A percentile compares a stretch with the other conserved stretches of the same genome.
Conservation (phyloP, 2,888 invertebrate genomes). For the Pammene fasciana region DNA sequence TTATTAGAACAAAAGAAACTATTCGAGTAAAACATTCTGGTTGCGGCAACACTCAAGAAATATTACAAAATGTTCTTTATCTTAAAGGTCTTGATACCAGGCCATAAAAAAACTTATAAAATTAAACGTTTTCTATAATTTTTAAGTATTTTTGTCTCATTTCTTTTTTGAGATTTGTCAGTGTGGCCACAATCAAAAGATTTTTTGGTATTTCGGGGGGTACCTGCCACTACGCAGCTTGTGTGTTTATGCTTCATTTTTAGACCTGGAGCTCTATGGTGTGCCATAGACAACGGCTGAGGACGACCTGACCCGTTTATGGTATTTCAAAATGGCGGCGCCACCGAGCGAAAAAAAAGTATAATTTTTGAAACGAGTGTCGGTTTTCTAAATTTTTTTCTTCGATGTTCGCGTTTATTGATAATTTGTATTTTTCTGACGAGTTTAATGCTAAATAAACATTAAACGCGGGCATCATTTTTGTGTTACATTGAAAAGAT, state of each 20-base stretch:
- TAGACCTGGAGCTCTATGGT: conserved; percentile 52
- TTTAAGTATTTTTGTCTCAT: not conserved
- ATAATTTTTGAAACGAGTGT: conserved; percentile 54
- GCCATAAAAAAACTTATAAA: too few species aligned
- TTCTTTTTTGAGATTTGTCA: too few species aligned
- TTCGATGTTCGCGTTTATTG: conserved; percentile 41
- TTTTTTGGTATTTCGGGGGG: conserved; percentile 16
- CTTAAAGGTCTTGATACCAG: too few species aligned
- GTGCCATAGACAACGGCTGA: conserved; percentile 48
- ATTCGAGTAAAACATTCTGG: not conserved
- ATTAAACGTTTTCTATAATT: too few species aligned
- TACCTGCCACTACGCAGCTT: conserved; percentile 64
- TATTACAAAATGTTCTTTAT: not conserved
- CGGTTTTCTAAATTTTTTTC: conserved; percentile 48
- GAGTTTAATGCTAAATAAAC: not conserved
- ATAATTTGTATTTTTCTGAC: not conserved
- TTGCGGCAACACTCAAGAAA: conserved; percentile 4
- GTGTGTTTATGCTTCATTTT: conserved; percentile 69
- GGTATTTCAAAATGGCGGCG: conserved; percentile 50
- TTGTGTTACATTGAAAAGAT: conserved; percentile 24
- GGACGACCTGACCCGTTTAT: conserved; percentile 45
- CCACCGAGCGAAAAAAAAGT: conserved; percentile 51
- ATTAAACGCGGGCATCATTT: conserved; percentile 7
- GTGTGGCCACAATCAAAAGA: conserved; percentile 41
- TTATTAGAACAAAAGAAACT: not conserved